Conservation (phyloP, 2,113 vertebrate genomes). For the Passer montanus region DNA sequence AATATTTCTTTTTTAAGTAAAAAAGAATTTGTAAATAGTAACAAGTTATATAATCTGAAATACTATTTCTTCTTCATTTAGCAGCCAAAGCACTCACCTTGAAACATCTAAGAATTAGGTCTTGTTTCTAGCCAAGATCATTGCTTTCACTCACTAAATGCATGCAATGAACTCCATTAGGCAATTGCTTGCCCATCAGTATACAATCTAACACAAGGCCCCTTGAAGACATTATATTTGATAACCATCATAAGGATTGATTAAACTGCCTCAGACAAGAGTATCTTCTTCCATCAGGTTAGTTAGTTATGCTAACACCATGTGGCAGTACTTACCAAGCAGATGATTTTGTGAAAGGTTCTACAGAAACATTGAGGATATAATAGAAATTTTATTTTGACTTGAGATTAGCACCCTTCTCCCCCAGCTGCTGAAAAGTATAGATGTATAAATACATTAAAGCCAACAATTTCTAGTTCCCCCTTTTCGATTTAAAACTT, state of each 20-base stretch:
- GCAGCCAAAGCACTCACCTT: background rate
- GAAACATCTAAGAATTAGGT: background rate
- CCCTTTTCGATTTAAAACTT: background rate
- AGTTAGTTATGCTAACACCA: background rate
- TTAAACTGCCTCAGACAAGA: slow-evolving; percentile 33
- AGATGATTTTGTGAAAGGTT: background rate
- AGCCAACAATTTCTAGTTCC: background rate
- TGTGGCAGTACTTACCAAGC: background rate
- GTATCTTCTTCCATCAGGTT: background rate
- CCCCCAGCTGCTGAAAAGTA: background rate
- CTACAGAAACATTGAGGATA: background rate
- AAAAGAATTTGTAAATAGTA: background rate
- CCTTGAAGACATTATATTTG: slow-evolving; percentile 43
- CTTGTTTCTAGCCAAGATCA: background rate
- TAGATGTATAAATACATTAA: background rate
- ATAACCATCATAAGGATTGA: slow-evolving; percentile 43
- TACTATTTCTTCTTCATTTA: background rate
- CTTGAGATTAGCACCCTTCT: background rate
- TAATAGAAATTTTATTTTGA: background rate
- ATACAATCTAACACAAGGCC: background rate
- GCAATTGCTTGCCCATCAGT: background rate
- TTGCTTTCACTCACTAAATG: background rate
- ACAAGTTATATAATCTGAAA: background rate
- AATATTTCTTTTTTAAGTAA: background rate
- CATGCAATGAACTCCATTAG: background rate